Evolutionary conservation across 2,888 invertebrate genomes (phyloP).

Genomic region (Pammene fasciana): DNA sequence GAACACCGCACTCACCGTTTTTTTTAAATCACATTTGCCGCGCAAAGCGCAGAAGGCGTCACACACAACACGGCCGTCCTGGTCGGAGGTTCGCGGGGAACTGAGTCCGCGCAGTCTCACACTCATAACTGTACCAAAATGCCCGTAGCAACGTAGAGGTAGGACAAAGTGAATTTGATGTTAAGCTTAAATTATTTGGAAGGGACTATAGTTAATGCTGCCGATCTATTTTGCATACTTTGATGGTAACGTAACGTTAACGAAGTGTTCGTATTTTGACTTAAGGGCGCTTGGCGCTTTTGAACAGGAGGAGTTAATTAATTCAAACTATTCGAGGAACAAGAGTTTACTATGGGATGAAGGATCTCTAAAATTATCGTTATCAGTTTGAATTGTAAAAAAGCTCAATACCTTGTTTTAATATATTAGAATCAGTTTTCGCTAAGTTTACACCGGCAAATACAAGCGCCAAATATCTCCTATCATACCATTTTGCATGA

Average conservation of each 20-base stretch:
- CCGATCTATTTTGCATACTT: constrained; percentile 29
- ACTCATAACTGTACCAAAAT: constrained; percentile 60
- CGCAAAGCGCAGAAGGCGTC: constrained; percentile 46
- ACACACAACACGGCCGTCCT: constrained; percentile 54
- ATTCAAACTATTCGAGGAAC: not conserved
- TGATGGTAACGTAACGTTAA: not conserved
- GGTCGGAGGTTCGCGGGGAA: constrained; percentile 59
- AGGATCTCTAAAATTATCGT: too few relatives aligned
- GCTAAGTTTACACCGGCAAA: too few relatives aligned
- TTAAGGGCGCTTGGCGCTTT: not conserved
- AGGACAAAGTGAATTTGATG: constrained; percentile 40
- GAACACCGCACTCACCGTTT: constrained; percentile 64
- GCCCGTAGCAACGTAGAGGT: constrained; percentile 45
- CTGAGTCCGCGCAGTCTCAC: constrained; percentile 79
- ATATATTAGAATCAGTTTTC: too few relatives aligned
- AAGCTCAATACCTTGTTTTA: too few relatives aligned
- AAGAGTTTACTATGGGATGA: not conserved
- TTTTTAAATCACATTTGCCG: constrained; percentile 65
- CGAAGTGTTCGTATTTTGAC: not conserved
- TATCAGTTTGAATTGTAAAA: too few relatives aligned
- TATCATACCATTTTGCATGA: too few relatives aligned
- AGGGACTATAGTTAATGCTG: constrained; percentile 30
- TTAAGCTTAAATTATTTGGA: constrained; percentile 39
- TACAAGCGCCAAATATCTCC: too few relatives aligned
- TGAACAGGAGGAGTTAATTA: not conserved